Conservation (phyloP, 35 echinoderm and acorn worm species). For the Apostichopus parvimensis region DNA sequence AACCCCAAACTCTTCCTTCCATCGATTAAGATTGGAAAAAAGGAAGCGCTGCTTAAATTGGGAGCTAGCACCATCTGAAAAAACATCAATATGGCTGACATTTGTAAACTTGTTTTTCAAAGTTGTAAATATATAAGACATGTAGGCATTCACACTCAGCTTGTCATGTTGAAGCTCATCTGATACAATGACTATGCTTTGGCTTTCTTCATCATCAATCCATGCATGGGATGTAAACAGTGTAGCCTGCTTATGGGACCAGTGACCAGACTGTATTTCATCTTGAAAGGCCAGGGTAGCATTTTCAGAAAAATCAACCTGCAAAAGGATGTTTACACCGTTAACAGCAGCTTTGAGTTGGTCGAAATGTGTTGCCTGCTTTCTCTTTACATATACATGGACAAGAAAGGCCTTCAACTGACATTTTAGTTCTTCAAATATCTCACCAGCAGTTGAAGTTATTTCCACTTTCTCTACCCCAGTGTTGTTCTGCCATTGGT, state of each 20-base stretch:
- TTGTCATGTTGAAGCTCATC: conserved; percentile 31
- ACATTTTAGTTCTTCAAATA: conserved; percentile 35
- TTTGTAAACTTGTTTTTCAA: conserved; percentile 4
- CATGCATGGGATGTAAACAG: conserved; percentile 54
- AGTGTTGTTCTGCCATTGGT: conserved; percentile 13
- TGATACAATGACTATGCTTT: conserved; percentile 39
- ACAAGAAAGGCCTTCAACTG: conserved; percentile 46
- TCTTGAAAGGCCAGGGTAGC: conserved; percentile 29
- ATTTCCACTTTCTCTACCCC: conserved; percentile 45
- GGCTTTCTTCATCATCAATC: not conserved
- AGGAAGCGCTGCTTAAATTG: conserved; percentile 56
- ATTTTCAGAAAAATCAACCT: conserved; percentile 68
- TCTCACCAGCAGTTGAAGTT: not conserved
- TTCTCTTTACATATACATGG: conserved; percentile 41
- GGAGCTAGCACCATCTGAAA: conserved; percentile 51
- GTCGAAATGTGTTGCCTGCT: conserved; percentile 12
- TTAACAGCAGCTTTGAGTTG: not conserved
- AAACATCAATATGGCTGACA: conserved; percentile 35
- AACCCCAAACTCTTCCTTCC: conserved; percentile 11
- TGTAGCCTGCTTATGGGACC: conserved; percentile 52
- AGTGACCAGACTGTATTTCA: conserved; percentile 49
- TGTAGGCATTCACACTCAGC: conserved; percentile 37
- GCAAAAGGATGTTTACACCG: conserved; percentile 29
- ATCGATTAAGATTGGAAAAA: conserved; percentile 1
- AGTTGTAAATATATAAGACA: conserved; percentile 7